Conservation (phyloP, 2,888 invertebrate genomes). For the Tetragonula carbonaria region DNA sequence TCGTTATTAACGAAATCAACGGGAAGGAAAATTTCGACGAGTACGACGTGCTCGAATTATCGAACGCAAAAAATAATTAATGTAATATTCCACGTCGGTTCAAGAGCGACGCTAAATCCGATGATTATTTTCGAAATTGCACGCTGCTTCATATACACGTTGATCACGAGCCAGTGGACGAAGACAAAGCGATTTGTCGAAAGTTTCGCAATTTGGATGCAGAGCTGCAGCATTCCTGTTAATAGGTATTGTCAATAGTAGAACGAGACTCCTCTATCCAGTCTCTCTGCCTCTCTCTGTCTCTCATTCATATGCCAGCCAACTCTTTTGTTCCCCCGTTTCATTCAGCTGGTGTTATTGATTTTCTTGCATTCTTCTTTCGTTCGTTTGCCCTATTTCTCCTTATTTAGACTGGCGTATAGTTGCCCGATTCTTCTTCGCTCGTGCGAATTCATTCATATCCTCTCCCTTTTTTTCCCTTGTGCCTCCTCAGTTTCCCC, state of each 20-base stretch:
- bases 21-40: not conserved
- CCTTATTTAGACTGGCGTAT: not conserved
- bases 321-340: conserved; percentile 18
- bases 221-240: conserved; percentile 63
- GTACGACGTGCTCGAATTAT: not conserved
- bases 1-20: not conserved
- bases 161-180: conserved; percentile 35
- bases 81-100: conserved; percentile 9
- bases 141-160: conserved; percentile 37
- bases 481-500: not conserved
- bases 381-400: not conserved
- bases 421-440: not conserved
- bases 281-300: not conserved
- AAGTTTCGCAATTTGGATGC: conserved; percentile 66
- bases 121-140: conserved; percentile 61
- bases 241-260: conserved; percentile 48
- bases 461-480: not conserved
- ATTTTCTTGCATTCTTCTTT: not conserved
- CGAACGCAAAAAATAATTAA: not conserved
- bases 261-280: conserved; percentile 39
- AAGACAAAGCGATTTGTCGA: conserved; percentile 45
- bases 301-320: not conserved
- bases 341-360: conserved; percentile 2
- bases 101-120: conserved; percentile 51
- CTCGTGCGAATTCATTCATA: not conserved